These are phyloP conservation scores for Melanotaenia nigrans DNA, from an alignment of 2,797 vertebrate genomes.

Conservation along the genomic window DNA sequence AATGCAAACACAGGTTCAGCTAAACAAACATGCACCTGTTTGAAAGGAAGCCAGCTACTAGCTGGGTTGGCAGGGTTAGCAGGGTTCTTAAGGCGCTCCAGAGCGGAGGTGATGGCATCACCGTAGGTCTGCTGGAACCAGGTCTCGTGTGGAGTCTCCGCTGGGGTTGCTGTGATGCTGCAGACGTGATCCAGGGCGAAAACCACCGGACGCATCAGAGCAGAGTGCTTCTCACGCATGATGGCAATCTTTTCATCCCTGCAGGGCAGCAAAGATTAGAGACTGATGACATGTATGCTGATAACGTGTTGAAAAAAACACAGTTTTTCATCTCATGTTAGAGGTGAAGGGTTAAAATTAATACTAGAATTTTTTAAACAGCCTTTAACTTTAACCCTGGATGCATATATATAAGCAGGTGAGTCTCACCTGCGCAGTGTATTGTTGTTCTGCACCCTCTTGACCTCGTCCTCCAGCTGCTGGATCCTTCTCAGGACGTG, in stretches of 20 bases:
- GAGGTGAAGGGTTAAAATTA: too few species aligned
- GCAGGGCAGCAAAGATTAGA: constrained; percentile 5
- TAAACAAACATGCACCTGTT: constrained; percentile 83
- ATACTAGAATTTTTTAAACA: too few species aligned
- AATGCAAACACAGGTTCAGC: not conserved
- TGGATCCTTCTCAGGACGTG: constrained; percentile 94
- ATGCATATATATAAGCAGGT: too few species aligned
- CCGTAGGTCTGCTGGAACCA: constrained; percentile 98
- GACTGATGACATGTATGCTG: not conserved
- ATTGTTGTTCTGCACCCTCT: constrained; percentile 89
- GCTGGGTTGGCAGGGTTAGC: constrained; percentile 95
- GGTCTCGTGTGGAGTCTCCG: constrained; percentile 96
- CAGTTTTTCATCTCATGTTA: too few species aligned
- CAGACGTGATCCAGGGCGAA: constrained; percentile 96
- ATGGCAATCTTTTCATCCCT: constrained; percentile 98
- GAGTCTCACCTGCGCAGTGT: constrained; percentile 72
- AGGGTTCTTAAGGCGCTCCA: constrained; percentile 92
- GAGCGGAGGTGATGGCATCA: constrained; percentile 89
- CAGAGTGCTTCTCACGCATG: constrained; percentile 98
- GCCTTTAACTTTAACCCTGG: too few species aligned
- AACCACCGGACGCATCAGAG: constrained; percentile 97
- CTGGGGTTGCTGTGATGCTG: constrained; percentile 92
- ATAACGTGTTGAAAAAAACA: too few species aligned
- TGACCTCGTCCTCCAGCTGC: constrained; percentile 97
- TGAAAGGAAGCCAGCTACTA: constrained; percentile 98